Evolutionary conservation across 2,888 invertebrate genomes (phyloP).

Genomic region (Melinaea menophilus): DNA sequence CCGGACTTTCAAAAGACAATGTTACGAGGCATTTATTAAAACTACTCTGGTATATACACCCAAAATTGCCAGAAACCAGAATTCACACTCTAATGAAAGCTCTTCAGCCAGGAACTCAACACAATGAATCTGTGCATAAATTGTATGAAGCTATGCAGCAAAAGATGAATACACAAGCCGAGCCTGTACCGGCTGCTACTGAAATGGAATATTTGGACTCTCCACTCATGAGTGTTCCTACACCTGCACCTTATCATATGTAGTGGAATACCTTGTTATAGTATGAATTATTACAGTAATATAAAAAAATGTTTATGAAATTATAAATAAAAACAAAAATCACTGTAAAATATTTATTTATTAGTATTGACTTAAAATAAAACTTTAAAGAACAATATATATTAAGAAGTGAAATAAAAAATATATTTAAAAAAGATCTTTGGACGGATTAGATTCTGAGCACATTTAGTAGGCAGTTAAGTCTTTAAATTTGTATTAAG

Average conservation of each 20-base stretch:
- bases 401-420: slow-evolving; percentile 42
- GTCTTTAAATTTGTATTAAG: slow-evolving; percentile 19
- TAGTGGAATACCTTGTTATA: slow-evolving; percentile 25
- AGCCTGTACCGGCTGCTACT: slow-evolving; percentile 79
- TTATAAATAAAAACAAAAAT: slow-evolving; percentile 36
- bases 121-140: slow-evolving; percentile 90
- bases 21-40: slow-evolving; percentile 94
- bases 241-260: slow-evolving; percentile 80
- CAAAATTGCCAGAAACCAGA: slow-evolving; percentile 87
- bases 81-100: slow-evolving; percentile 89
- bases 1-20: slow-evolving; percentile 92
- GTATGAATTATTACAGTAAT: slow-evolving; percentile 2
- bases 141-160: slow-evolving; percentile 87
- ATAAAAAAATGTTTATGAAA: neutral
- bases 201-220: slow-evolving; percentile 88
- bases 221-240: slow-evolving; percentile 90
- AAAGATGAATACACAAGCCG: slow-evolving; percentile 85
- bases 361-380: slow-evolving; percentile 65
- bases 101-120: slow-evolving; percentile 85
- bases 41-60: slow-evolving; percentile 93
- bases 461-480: slow-evolving; percentile 50
- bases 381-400: slow-evolving; percentile 36
- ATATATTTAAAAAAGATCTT: slow-evolving; percentile 31
- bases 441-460: slow-evolving; percentile 54
- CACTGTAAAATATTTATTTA: slow-evolving; percentile 56